Base-by-base conservation (phyloP, 2,797 vertebrate species). In the Sebastes minor region DNA sequence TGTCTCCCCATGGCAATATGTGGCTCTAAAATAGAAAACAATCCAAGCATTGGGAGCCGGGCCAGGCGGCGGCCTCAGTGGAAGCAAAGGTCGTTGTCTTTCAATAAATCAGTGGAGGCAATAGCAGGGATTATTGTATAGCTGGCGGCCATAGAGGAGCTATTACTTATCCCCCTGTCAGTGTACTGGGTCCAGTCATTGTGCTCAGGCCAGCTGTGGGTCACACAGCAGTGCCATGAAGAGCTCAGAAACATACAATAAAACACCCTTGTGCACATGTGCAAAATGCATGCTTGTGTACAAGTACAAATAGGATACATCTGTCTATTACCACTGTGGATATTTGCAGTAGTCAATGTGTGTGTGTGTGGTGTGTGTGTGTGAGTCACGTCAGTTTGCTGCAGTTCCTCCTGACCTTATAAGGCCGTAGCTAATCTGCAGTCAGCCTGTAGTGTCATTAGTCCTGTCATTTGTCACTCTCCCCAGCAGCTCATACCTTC, bases 31-130 rank as follows among this genome's bases (percentile, higher is more conserved):
- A 85, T 64, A 60, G 80, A 87, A 91, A 91, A 91, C 89, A 90
- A 91, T 89, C 77, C 78, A 77, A 42, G 72, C 75, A 76, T 79
- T 71, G 88, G 86, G 87, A 91, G 69, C 55, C 5, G 20, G 67
- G 79, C 86, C 86, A 83, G 86, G 69, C 75, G 35, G 74, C 10
- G 4, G 56, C 28, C 85, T 81, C 82, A n/a, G 63, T 71, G 80
- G 85, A 86, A 85, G 78, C 86, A 88, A 80, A 90, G 90, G 90
- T 89, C 70, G 71, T 87, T 90, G 88, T 92, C 86, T 88, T 86
- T 86, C 89, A 88, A 92, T 94, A 93, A 94, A 94, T 93, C 92
- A 92, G 63, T 27, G 23, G 61, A 78, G 81, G 85, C 87, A 84
- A 88, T 86, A 82, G 87, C 70, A 82, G 78, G 82, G 88, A 89